These are phyloP conservation scores for Pseudomyrmex pallidus DNA, from an alignment of 1,140 invertebrate species.

Conservation along the genomic window DNA sequence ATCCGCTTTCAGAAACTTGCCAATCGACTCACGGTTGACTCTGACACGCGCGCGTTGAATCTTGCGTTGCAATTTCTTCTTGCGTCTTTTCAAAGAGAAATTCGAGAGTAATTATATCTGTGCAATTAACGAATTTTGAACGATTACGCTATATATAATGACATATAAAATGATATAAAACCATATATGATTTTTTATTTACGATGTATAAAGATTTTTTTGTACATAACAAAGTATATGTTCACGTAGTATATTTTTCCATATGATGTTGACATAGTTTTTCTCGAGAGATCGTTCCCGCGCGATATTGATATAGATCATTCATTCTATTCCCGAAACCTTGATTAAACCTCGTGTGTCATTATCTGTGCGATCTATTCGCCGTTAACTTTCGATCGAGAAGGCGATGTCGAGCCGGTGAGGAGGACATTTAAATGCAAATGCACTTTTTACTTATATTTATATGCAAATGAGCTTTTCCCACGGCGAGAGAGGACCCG, in stretches of 20 bases:
- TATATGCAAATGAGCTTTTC: slow-evolving; percentile 69
- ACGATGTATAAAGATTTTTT: too few relatives aligned
- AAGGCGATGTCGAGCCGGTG: slow-evolving; percentile 15
- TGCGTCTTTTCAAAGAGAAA: slow-evolving; percentile 13
- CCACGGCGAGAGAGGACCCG: slow-evolving; percentile 12
- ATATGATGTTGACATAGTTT: background rate
- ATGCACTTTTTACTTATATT: slow-evolving; percentile 74
- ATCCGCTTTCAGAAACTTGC: slow-evolving; percentile 34
- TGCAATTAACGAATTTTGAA: background rate
- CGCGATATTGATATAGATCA: slow-evolving; percentile 4
- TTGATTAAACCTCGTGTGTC: slow-evolving; percentile 47
- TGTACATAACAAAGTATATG: background rate
- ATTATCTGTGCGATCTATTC: slow-evolving; percentile 44
- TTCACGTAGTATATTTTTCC: background rate
- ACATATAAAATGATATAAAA: background rate
- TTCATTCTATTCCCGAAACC: slow-evolving; percentile 10
- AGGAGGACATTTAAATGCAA: slow-evolving; percentile 70
- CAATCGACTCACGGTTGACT: slow-evolving; percentile 21
- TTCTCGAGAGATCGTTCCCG: background rate
- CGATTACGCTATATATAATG: background rate
- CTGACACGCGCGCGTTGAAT: background rate
- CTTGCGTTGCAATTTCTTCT: background rate
- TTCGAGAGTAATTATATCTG: background rate
- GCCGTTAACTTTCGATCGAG: slow-evolving; percentile 65
- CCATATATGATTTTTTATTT: too few relatives aligned